Conservation (phyloP, 1,140 invertebrate species). For the Halesus radiatus region DNA sequence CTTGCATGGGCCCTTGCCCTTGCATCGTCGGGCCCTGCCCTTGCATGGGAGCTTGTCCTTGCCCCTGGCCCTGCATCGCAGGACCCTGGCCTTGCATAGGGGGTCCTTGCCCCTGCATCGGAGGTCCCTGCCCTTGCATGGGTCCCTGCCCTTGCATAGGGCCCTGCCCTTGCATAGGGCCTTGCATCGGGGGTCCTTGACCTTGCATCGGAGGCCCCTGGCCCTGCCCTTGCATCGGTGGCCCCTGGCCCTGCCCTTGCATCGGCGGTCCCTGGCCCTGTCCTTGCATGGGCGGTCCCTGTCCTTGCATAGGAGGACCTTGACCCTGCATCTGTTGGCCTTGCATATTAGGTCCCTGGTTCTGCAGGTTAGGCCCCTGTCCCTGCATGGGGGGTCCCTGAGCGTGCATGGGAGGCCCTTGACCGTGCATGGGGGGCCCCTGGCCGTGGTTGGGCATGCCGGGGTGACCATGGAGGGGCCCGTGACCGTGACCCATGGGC, state of each 20-base stretch:
- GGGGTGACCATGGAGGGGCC: constrained; percentile 45
- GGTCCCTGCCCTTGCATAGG: constrained; percentile 54
- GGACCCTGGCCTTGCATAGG: too few relatives aligned
- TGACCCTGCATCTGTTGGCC: constrained; percentile 57
- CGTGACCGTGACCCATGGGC: constrained; percentile 41
- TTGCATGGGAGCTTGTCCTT: constrained; percentile 51
- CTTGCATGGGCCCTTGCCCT: constrained; percentile 46
- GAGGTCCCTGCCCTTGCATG: constrained; percentile 53
- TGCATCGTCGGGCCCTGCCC: constrained; percentile 54
- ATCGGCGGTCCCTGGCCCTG: constrained; percentile 51
- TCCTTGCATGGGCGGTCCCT: constrained; percentile 51
- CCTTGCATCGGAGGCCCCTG: constrained; percentile 50
- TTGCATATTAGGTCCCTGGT: constrained; percentile 49
- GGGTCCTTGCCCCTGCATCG: constrained; percentile 49
- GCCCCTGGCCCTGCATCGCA: constrained; percentile 52
- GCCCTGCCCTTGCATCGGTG: constrained; percentile 49
- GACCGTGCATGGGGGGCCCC: constrained; percentile 55
- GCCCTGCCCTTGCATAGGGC: constrained; percentile 52
- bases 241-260: constrained; percentile 45
- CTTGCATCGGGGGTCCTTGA: constrained; percentile 53
- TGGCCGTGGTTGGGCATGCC: constrained; percentile 49
- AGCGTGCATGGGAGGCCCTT: constrained; percentile 45
- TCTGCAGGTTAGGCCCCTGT: constrained; percentile 43
- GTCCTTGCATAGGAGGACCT: constrained; percentile 49
- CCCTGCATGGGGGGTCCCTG: constrained; percentile 59